A percentile compares a stretch with the other conserved stretches of the same genome.
Conservation (phyloP, 2,797 vertebrate genomes). For the Phaenicophaeus curvirostris region DNA sequence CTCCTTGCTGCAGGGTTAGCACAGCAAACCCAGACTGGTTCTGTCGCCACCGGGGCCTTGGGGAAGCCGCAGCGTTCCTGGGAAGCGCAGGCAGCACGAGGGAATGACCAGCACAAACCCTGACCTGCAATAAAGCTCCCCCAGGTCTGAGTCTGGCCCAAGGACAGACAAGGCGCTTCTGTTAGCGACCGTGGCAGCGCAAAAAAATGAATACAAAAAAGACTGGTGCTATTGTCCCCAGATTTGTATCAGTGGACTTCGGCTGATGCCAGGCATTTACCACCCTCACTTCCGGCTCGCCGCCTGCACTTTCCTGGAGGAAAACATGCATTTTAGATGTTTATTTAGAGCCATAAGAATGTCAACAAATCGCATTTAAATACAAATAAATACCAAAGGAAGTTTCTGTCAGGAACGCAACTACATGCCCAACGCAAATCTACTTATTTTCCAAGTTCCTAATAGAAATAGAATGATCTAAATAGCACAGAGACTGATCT, state of each 20-base stretch:
- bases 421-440: background rate
- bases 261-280: conserved; percentile 26
- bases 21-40: no score
- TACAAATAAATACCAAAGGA: conserved; percentile 73
- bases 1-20: background rate
- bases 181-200: background rate
- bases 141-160: background rate
- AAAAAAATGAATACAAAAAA: background rate
- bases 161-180: conserved; percentile 17
- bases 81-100: background rate
- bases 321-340: conserved; percentile 61
- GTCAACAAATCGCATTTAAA: conserved; percentile 67
- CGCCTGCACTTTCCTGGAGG: conserved; percentile 47
- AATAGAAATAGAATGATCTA: background rate
- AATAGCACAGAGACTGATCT: background rate
- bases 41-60: rapidly evolving
- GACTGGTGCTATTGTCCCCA: conserved; percentile 30
- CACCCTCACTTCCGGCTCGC: conserved; percentile 43
- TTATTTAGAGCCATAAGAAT: conserved; percentile 69
- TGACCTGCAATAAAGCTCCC: background rate
- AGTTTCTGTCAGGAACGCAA: conserved; percentile 51
- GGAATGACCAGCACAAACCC: background rate
- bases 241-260: background rate
- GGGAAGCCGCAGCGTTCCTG: background rate
- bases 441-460: conserved; percentile 48